Evolutionary conservation across 2,888 invertebrate species (phyloP).

Genomic region (Polyommatus icarus): DNA sequence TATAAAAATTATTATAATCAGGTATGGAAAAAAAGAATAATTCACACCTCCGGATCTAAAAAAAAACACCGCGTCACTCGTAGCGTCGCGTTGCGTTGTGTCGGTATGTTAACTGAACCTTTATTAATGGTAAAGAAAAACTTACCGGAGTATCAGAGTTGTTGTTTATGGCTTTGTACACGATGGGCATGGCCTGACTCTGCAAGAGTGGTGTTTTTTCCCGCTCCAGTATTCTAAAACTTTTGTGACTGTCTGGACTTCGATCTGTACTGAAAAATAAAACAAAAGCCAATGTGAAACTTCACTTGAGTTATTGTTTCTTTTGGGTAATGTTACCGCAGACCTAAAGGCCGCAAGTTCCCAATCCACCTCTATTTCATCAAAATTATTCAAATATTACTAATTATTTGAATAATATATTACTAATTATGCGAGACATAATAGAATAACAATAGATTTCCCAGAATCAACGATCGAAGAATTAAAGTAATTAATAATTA

Average conservation of each 20-base stretch:
- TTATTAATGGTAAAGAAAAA: not conserved
- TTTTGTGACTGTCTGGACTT: conserved; percentile 35
- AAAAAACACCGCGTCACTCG: not conserved
- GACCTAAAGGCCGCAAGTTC: too few species aligned
- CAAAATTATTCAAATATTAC: too few species aligned
- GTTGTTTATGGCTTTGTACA: conserved; percentile 51
- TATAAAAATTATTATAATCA: not conserved
- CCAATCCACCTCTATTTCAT: too few species aligned
- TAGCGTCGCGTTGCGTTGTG: too few species aligned
- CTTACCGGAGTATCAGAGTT: conserved; percentile 50
- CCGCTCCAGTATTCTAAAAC: conserved; percentile 47
- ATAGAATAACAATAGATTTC: too few species aligned
- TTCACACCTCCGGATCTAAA: too few species aligned
- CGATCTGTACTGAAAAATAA: conserved; percentile 23
- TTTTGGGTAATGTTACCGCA: too few species aligned
- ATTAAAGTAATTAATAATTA: not conserved
- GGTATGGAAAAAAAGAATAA: not conserved
- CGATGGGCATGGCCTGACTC: conserved; percentile 43
- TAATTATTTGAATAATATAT: too few species aligned
- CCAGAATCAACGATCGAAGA: too few species aligned
- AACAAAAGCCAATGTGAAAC: not conserved
- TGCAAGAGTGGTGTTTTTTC: conserved; percentile 56
- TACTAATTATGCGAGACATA: too few species aligned
- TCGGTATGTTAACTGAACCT: too few species aligned
- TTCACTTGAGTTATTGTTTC: not conserved